Evolutionary conservation across 2,113 vertebrate species (phyloP), one percentile per base, ranked within the genome.

Genomic region (Pituophis catenifer): DNA sequence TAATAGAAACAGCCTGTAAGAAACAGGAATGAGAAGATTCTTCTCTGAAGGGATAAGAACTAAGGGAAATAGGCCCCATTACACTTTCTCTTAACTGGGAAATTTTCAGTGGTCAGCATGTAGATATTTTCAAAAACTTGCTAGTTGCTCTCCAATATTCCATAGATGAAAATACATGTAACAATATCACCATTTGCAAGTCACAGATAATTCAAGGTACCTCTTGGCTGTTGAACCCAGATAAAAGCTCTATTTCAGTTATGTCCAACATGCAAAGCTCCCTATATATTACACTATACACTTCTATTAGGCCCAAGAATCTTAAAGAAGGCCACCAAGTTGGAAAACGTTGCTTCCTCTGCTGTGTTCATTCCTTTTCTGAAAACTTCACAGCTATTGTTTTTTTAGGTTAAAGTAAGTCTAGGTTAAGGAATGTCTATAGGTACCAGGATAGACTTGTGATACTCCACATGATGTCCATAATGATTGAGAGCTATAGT

Each of bases 1-100:
- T 97, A 94, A 1, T 98, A 96, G 90, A 97, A 96, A 94, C 98
- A 98, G 55, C 98, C 98, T 98, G 95, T 0, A 33, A 93, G 57
- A 95, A 70, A 96, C 65, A 95, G 90, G 85, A 90, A 91, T 90
- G 11, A n/a, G 50, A 89, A 44, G 4, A 91, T 75, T 53, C n/a
- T 44, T 54, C 87, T 92, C 87, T 55, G 87, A 89, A 44, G 52
- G 55, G n/a, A 48, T 12, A 75, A 10, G 62, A 55, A 26, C 33
- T 21, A 23, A 81, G 52, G 44, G 21, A 23, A 58, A 59, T 13
- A 19, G 21, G 29, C 12, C 13, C 91, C 55, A 62, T 33, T 58
- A 62, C 44, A 52, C 13, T 88, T 89, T 75, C 62, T 44, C 55
- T 38, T 38, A 33, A 44, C 24, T 23, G 38, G n/a, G 48, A 88